phyloP scores from a whole-genome alignment of 2,797 vertebrate species.

The Craterocephalus amniculus region DNA sequence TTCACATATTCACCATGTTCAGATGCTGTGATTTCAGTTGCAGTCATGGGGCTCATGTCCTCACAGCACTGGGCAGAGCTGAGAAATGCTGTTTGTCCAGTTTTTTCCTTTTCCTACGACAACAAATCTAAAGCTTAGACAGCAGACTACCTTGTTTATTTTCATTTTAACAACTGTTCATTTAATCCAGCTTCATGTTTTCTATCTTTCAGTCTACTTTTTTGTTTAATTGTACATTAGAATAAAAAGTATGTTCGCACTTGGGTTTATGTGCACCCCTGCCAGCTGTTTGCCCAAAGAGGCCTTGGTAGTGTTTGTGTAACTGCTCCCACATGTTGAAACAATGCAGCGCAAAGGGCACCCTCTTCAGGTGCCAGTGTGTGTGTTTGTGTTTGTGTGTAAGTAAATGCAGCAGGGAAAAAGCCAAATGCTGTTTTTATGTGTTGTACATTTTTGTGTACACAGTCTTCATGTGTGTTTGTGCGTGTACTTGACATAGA shows the following conservation, averaged over 20 bases:
- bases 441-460: slow-evolving; percentile 15
- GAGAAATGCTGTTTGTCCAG: too few relatives aligned
- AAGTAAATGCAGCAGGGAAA: neutral
- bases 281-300: slow-evolving; percentile 65
- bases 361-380: slow-evolving; percentile 52
- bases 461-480: neutral
- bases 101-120: too few relatives aligned
- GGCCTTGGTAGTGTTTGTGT: slow-evolving; percentile 65
- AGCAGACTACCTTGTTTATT: too few relatives aligned
- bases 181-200: too few relatives aligned
- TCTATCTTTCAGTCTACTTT: too few relatives aligned
- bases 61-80: too few relatives aligned
- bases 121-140: too few relatives aligned
- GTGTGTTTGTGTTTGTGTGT: slow-evolving; percentile 13
- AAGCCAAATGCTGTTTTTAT: slow-evolving; percentile 7
- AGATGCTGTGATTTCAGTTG: too few relatives aligned
- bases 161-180: too few relatives aligned
- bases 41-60: too few relatives aligned
- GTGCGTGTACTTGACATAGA: neutral
- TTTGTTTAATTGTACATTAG: too few relatives aligned
- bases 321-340: slow-evolving; percentile 75
- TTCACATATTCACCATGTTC: too few relatives aligned
- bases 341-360: slow-evolving; percentile 56
- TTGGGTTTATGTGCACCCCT: slow-evolving; percentile 19
- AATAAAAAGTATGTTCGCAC: neutral